A percentile compares a stretch with the other conserved stretches of the same genome.
Evolutionary conservation across 2,113 vertebrate genomes (phyloP).

Genomic region (Odontesthes bonariensis): DNA sequence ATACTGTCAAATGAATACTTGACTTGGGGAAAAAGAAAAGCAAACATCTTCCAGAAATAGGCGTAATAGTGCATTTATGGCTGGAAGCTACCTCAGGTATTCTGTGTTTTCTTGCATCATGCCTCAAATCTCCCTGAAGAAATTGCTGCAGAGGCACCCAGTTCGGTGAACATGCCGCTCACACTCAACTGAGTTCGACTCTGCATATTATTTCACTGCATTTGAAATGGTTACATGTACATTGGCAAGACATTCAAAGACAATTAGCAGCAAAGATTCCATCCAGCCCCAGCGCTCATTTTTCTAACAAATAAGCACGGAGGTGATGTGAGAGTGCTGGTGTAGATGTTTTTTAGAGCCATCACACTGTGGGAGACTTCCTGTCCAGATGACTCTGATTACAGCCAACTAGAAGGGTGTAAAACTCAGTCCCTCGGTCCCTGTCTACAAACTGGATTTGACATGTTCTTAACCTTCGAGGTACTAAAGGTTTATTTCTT

Average conservation of each 20-base stretch:
- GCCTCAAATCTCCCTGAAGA: constrained; percentile 48
- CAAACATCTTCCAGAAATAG: constrained; percentile 3
- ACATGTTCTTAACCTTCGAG: not conserved
- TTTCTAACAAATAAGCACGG: constrained; percentile 59
- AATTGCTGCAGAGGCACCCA: constrained; percentile 31
- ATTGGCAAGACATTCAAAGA: constrained; percentile 44
- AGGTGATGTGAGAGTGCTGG: constrained; percentile 24
- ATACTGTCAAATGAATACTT: constrained; percentile 1
- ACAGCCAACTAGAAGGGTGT: constrained; percentile 39
- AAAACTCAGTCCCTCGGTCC: constrained; percentile 18
- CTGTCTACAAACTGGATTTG: constrained; percentile 10
- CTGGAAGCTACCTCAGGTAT: constrained; percentile 46
- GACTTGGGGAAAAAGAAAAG: not conserved
- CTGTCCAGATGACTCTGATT: constrained; percentile 62
- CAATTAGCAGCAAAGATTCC: constrained; percentile 59
- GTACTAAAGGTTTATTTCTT: too few relatives aligned
- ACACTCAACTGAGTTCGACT: constrained; percentile 27
- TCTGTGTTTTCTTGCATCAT: constrained; percentile 52
- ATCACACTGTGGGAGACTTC: constrained; percentile 57
- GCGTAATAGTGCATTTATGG: constrained; percentile 30
- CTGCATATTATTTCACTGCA: constrained; percentile 49
- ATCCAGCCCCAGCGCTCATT: constrained; percentile 47
- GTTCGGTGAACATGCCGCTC: constrained; percentile 42
- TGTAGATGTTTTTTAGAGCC: constrained; percentile 43
- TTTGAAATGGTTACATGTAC: constrained; percentile 57